Base-by-base conservation (phyloP, 2,888 invertebrate genomes). In the Hanleya hanleyi region DNA sequence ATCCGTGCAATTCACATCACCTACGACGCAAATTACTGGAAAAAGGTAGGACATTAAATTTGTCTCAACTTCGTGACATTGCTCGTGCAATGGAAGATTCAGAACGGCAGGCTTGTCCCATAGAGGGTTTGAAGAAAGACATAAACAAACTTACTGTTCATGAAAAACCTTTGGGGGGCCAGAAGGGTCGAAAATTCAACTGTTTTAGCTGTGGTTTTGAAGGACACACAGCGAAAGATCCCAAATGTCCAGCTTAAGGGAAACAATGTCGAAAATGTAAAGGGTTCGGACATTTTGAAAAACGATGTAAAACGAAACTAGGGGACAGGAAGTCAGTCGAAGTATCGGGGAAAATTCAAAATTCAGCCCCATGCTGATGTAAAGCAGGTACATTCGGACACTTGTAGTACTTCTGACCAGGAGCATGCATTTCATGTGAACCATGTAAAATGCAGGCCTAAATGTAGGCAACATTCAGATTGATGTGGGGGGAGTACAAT, bases 251-350 rank as follows among this genome's bases (percentile, higher is more conserved):
- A 18, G 71, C 71, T 18, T 9, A 49, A n/a, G 51, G 50, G 35
- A 37, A 68, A 38, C 50, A 71, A 29, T 71, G 71, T 26, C 41
- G 38, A 37, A 12, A 69, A 33, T 75, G 75, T 69, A 26, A 50
- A 22, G 35, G 33, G 15, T 15, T 15, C 12, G 66, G 47, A 47
- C 75, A 75, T 50, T 71, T 71, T 65, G 35, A 38, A 51, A 64
- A 26, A 15, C 37, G 38, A 15, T 71, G 71, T 67, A 71, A 51
- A 57, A 61, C 33, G 0, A 66, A 38, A 7, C 51, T 18, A 9
- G 57, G n/a, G 9, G 29, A 57, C n/a, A 57, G 22, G 9, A 57
- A 9, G 57, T 9, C 7, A 57, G 7, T 57, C 9, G 9, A 9
- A 22, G 9, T 22, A 7, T 7, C 9, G n/a, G n/a, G 9, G n/a